phyloP scores from a whole-genome alignment of 2,113 vertebrate genomes.

The Bambusicola thoracicus region DNA sequence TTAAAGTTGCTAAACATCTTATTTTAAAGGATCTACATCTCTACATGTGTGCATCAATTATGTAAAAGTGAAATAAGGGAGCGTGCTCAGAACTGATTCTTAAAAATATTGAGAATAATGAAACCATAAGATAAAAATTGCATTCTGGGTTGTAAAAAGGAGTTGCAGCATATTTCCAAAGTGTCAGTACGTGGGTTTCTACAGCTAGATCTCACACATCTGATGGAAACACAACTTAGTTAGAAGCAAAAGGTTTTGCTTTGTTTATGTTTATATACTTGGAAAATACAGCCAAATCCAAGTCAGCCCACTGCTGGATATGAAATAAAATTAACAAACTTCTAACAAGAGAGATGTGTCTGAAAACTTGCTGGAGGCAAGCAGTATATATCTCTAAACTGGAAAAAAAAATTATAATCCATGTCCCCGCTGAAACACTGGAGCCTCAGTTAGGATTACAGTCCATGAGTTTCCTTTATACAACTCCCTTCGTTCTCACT shows the following conservation, averaged over 20 bases:
- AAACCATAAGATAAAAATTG: neutral
- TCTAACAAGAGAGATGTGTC: neutral
- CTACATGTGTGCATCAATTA: constrained; percentile 1
- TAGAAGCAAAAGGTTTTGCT: neutral
- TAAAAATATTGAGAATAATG: neutral
- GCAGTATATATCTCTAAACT: neutral
- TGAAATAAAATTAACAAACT: neutral
- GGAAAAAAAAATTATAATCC: neutral
- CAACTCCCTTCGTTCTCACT: neutral
- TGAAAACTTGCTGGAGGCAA: neutral
- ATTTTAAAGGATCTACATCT: constrained; percentile 18
- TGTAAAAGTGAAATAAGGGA: neutral
- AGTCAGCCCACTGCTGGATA: neutral
- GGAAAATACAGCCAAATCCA: neutral
- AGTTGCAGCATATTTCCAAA: neutral
- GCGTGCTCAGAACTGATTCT: neutral
- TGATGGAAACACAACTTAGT: constrained; percentile 2
- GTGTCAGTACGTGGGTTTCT: neutral
- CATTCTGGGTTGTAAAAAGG: neutral
- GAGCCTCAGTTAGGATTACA: neutral
- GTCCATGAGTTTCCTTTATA: neutral
- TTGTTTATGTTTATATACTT: neutral
- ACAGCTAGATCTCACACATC: neutral
- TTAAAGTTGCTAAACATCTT: constrained; percentile 37
- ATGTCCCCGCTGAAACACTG: neutral